A percentile compares a stretch with the other conserved stretches of the same genome.
Evolutionary conservation across 2,113 vertebrate genomes (phyloP).

Genomic region (Leucoraja erinaceus): DNA sequence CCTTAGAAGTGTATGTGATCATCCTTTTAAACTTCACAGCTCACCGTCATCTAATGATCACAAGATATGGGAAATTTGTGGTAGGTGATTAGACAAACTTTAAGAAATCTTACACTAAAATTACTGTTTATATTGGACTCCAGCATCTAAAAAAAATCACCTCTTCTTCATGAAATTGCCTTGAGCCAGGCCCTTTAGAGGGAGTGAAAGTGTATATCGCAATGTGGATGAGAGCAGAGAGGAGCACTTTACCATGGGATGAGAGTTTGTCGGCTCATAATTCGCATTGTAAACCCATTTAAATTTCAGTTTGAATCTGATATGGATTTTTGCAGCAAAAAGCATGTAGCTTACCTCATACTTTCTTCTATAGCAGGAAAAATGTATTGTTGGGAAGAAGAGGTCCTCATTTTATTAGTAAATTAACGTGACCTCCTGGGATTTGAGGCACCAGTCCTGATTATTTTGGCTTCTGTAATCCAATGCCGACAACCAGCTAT

Average conservation of each 20-base stretch:
- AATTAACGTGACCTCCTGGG: neutral
- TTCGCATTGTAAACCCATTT: neutral
- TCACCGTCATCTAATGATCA: neutral
- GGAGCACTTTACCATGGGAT: neutral
- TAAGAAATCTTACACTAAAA: neutral
- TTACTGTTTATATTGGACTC: neutral
- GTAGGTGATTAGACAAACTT: neutral
- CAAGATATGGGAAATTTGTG: neutral
- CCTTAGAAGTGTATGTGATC: neutral
- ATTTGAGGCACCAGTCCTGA: neutral
- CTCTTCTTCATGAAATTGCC: too few species aligned
- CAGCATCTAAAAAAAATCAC: neutral
- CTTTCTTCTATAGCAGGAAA: neutral
- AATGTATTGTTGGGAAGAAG: neutral
- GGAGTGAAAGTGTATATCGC: neutral
- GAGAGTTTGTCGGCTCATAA: neutral
- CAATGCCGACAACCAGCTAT: neutral
- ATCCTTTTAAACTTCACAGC: neutral
- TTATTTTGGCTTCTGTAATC: neutral
- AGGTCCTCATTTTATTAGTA: neutral
- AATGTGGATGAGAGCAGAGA: neutral
- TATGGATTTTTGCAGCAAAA: neutral
- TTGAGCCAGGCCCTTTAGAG: neutral
- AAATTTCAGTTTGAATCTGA: neutral
- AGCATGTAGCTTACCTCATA: neutral